Percentiles rank a stretch among this genome's conserved stretches.
phyloP scores from a whole-genome alignment of 2,113 vertebrate genomes.

The Otocyon megalotis region DNA sequence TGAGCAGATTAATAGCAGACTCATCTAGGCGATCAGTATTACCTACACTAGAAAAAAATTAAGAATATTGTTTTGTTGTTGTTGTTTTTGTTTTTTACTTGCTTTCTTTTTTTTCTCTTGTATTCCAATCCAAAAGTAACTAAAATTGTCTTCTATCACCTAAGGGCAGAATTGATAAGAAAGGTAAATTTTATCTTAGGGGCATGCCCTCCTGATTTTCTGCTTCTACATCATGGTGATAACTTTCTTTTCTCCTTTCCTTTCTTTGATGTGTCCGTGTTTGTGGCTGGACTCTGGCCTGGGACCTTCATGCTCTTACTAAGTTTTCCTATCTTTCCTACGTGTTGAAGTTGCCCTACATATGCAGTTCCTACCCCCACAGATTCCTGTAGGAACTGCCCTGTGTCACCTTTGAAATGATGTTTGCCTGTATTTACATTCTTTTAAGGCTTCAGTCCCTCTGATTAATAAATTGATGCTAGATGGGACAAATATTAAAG shows the following conservation, averaged over 20 bases:
- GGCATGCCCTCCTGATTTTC: neutral
- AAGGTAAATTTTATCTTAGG: neutral
- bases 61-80: neutral
- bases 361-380: neutral
- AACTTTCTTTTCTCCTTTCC: neutral
- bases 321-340: neutral
- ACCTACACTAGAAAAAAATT: neutral
- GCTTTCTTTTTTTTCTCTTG: too few species aligned
- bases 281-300: neutral
- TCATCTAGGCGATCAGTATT: neutral
- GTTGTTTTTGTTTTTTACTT: neutral
- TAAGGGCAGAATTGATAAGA: neutral
- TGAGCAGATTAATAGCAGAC: neutral
- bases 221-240: neutral
- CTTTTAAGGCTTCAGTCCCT: neutral
- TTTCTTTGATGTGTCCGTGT: neutral
- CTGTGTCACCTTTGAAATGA: neutral
- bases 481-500: neutral
- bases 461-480: conserved; percentile 7
- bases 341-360: neutral
- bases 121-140: neutral
- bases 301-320: neutral
- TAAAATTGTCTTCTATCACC: neutral
- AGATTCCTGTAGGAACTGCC: neutral
- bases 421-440: neutral